phyloP scores from a whole-genome alignment of 2,888 invertebrate genomes.

The Chesias legatella region DNA sequence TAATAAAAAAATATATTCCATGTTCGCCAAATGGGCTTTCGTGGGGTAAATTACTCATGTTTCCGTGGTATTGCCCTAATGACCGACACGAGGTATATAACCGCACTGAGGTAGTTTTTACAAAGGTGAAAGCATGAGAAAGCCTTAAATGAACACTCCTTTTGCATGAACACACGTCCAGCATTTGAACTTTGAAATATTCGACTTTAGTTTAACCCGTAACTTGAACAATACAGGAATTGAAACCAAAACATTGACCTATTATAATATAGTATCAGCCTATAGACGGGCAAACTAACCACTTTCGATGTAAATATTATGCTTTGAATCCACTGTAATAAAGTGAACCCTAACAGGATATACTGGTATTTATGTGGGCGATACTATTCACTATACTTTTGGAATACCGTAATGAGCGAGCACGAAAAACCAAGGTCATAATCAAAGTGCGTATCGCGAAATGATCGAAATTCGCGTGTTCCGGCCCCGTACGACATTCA shows the following conservation, averaged over 20 bases:
- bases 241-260: too few species aligned
- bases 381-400: conserved; percentile 13
- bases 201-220: too few species aligned
- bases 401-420: conserved; percentile 25
- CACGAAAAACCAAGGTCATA: conserved; percentile 45
- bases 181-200: conserved; percentile 18
- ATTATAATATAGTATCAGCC: conserved; percentile 4
- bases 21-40: conserved; percentile 32
- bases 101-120: conserved; percentile 24
- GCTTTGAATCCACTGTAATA: conserved; percentile 5
- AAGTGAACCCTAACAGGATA: conserved; percentile 6
- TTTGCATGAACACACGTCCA: conserved; percentile 4
- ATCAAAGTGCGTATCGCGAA: conserved; percentile 34
- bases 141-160: conserved; percentile 19
- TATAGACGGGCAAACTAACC: background rate
- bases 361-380: conserved; percentile 4
- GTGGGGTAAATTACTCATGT: conserved; percentile 31
- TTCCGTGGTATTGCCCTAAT: conserved; percentile 47
- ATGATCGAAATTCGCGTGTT: conserved; percentile 62
- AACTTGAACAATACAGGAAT: too few species aligned
- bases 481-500: conserved; percentile 40
- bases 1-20: conserved; percentile 24
- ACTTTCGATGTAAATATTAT: conserved; percentile 11
- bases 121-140: conserved; percentile 15
- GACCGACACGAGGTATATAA: conserved; percentile 40